Percentiles rank a stretch among this genome's conserved stretches.
These are phyloP conservation scores for Callosobruchus maculatus DNA, from an alignment of 2,888 invertebrate species.

Conservation along the genomic window DNA sequence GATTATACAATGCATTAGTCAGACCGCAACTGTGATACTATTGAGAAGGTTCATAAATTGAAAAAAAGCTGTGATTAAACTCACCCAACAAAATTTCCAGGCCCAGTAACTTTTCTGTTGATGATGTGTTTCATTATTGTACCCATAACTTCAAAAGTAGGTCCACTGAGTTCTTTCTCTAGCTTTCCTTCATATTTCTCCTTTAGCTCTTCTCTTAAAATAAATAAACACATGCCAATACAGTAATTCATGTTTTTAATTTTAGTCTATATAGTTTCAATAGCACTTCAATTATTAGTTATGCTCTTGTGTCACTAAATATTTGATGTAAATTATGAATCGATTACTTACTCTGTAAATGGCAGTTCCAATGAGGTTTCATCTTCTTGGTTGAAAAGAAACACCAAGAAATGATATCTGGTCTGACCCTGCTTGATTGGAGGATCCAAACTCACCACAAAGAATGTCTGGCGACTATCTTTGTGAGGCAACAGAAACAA, in stretches of 20 bases:
- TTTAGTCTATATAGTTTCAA: no score
- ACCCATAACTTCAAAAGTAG: slow-evolving; percentile 92
- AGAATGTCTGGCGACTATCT: slow-evolving; percentile 97
- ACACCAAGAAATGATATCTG: slow-evolving; percentile 91
- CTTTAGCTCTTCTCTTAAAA: slow-evolving; percentile 75
- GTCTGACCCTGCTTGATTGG: slow-evolving; percentile 99
- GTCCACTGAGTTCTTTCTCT: slow-evolving; percentile 84
- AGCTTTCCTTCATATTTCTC: slow-evolving; percentile 93
- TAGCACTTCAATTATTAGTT: no score
- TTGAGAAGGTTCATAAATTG: no score
- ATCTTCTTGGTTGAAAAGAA: slow-evolving; percentile 93
- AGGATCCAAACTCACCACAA: slow-evolving; percentile 95
- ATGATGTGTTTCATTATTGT: slow-evolving; percentile 96
- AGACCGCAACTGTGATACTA: no score
- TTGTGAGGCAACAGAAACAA: slow-evolving; percentile 94
- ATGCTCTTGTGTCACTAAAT: no score
- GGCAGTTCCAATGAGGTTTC: slow-evolving; percentile 88
- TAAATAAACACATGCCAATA: slow-evolving; percentile 5
- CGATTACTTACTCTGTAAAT: slow-evolving; percentile 82
- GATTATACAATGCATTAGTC: no score
- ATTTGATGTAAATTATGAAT: no score
- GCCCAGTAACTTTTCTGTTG: slow-evolving; percentile 90
- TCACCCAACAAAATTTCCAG: slow-evolving; percentile 89
- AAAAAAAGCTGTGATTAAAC: slow-evolving; percentile 9
- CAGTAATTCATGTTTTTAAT: no score